Conservation (phyloP, 2,797 vertebrate genomes). For the Propithecus perrieri region DNA sequence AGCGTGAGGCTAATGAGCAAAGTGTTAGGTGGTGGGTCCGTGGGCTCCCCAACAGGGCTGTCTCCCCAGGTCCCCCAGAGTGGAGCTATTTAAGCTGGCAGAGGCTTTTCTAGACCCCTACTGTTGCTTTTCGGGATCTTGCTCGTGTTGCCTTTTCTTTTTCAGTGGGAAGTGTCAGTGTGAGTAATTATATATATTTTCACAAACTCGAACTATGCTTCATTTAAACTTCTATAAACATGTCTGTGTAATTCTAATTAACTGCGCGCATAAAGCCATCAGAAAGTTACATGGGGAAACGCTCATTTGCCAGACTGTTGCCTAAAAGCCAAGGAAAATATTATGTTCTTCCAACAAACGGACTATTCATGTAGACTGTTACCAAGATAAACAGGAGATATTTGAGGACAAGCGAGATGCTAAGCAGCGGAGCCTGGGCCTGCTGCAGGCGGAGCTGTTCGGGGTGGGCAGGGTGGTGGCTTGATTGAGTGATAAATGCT, state of each 20-base stretch:
- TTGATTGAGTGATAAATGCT: slow-evolving; percentile 55
- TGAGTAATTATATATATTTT: slow-evolving; percentile 83
- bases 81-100: slow-evolving; percentile 43
- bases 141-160: slow-evolving; percentile 77
- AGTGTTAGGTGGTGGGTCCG: background rate
- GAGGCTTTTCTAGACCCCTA: slow-evolving; percentile 64
- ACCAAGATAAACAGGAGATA: slow-evolving; percentile 85
- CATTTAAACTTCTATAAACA: slow-evolving; percentile 84
- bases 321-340: slow-evolving; percentile 86
- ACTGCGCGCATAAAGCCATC: slow-evolving; percentile 81
- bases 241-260: slow-evolving; percentile 84
- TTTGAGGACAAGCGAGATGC: slow-evolving; percentile 79
- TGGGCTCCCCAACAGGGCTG: slow-evolving; percentile 17
- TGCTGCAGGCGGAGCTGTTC: slow-evolving; percentile 63
- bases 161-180: slow-evolving; percentile 80
- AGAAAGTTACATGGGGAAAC: slow-evolving; percentile 81
- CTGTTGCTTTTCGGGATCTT: slow-evolving; percentile 70
- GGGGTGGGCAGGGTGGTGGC: slow-evolving; percentile 45
- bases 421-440: slow-evolving; percentile 67
- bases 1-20: background rate
- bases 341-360: slow-evolving; percentile 85
- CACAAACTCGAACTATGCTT: slow-evolving; percentile 81
- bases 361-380: slow-evolving; percentile 82
- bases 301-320: slow-evolving; percentile 78
- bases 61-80: slow-evolving; percentile 23